phyloP scores from a whole-genome alignment of 2,888 invertebrate genomes.

The Apantesis nais region DNA sequence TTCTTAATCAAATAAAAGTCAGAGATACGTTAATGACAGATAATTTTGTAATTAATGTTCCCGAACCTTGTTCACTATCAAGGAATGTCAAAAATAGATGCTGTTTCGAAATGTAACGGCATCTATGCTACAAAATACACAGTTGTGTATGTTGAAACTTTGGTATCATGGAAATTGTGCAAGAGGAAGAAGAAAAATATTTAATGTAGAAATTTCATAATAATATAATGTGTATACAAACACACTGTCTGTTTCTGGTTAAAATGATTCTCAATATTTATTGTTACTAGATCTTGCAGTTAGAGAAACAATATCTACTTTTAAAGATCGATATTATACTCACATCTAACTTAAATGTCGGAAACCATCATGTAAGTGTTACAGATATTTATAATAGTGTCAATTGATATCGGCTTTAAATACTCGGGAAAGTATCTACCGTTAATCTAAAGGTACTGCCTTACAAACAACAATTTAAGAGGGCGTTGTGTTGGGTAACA shows the following conservation, averaged over 20 bases:
- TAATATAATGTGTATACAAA: too few relatives aligned
- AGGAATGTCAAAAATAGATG: neutral
- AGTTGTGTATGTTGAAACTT: neutral
- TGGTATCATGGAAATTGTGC: neutral
- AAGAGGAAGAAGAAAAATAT: neutral
- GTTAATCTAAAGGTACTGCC: neutral
- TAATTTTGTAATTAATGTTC: neutral
- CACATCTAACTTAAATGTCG: too few relatives aligned
- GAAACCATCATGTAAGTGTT: too few relatives aligned
- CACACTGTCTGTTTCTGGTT: too few relatives aligned
- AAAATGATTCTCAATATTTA: too few relatives aligned
- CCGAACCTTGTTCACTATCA: neutral
- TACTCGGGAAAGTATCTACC: neutral
- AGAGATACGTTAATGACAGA: neutral
- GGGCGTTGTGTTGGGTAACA: neutral
- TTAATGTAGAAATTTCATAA: neutral
- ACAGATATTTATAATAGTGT: neutral
- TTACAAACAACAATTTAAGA: neutral
- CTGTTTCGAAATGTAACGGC: neutral
- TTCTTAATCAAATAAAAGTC: slow-evolving; percentile 4
- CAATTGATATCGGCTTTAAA: neutral
- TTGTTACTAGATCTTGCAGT: too few relatives aligned
- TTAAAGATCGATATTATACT: too few relatives aligned
- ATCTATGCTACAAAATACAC: neutral
- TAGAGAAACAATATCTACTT: too few relatives aligned